Conservation (phyloP, 2,113 vertebrate species). For the Ammodytes marinus region DNA sequence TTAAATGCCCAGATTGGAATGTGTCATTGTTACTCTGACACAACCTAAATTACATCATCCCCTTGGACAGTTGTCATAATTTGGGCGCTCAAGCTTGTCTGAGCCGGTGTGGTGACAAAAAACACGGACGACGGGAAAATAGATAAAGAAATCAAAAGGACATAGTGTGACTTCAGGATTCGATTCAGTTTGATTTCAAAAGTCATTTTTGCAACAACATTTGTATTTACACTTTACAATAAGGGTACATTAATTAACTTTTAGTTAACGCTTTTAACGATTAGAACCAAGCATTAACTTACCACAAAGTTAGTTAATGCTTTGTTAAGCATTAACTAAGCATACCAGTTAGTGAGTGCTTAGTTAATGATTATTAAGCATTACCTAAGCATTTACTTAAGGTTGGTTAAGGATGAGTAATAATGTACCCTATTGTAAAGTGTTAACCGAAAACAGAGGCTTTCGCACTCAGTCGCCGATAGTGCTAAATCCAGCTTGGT, state of each 20-base stretch:
- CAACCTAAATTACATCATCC: slow-evolving; percentile 67
- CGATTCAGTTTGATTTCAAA: neutral
- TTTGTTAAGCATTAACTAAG: too few relatives aligned
- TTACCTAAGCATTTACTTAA: too few relatives aligned
- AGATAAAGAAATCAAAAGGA: slow-evolving; percentile 20
- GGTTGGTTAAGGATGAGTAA: too few relatives aligned
- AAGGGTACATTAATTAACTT: too few relatives aligned
- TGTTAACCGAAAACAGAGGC: neutral
- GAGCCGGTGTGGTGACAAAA: slow-evolving; percentile 5
- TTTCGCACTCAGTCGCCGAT: neutral
- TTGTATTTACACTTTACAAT: neutral
- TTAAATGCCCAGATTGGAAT: slow-evolving; percentile 51
- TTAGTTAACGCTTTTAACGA: too few relatives aligned
- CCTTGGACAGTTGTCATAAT: slow-evolving; percentile 63
- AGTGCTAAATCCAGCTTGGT: neutral
- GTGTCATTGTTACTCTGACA: slow-evolving; percentile 69
- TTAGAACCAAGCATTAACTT: too few relatives aligned
- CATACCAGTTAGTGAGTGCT: too few relatives aligned
- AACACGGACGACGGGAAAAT: slow-evolving; percentile 18
- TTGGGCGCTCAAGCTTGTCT: slow-evolving; percentile 40
- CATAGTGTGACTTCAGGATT: slow-evolving; percentile 11
- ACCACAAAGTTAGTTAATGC: too few relatives aligned
- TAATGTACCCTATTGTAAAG: too few relatives aligned
- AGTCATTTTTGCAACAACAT: neutral
- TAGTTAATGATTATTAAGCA: too few relatives aligned